Base-by-base conservation (phyloP, 2,113 vertebrate species). In the Agapornis roseicollis region DNA sequence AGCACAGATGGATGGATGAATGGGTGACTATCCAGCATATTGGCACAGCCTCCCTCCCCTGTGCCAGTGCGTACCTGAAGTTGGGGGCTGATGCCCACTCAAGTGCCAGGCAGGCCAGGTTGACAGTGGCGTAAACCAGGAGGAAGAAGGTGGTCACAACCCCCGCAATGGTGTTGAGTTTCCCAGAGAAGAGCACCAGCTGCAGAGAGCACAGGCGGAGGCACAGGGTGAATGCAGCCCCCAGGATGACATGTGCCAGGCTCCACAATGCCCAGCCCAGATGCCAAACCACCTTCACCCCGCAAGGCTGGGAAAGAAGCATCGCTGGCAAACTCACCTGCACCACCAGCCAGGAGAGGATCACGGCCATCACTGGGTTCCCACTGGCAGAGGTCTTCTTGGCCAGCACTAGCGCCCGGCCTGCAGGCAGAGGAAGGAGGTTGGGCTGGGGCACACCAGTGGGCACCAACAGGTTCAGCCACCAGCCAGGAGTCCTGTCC, bases 21-120 rank as follows among this genome's bases (percentile, higher is more conserved):
- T 8, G 5, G 13, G 35, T 49, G 28, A 4, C 28, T 58, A 47
- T 33, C 33, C 37, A 80, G 41, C 56, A 42, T 29, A 39, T 27
- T 2, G 7, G 68, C 6, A 8, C 49, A 60, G 46, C 29, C 64
- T 55, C 71, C 56, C n/a, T 84, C 27, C 61, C 37, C 23, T 41
- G n/a, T 69, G 28, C 28, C 37, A 53, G 16, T 1, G 1, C 22
- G 31, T 97, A 99, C 99, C 99, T 98, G 98, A 99, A 98, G 93
- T 99, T 99, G 25, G 99, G 99, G n/a, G 99, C 99, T 0, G 99
- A 99, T 8, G 99, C 99, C 99, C 99, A 99, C 73, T 99, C 98
- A 70, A 99, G 93, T 24, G 99, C 99, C 13, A 99, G 97, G 81
- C 98, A 99, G 80, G 99, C 99, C 97, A 99, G 91, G 73, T 99